Evolutionary conservation across 2,797 vertebrate species (phyloP), one percentile per base, ranked within the genome.

Genomic region (Synaphobranchus kaupii): DNA sequence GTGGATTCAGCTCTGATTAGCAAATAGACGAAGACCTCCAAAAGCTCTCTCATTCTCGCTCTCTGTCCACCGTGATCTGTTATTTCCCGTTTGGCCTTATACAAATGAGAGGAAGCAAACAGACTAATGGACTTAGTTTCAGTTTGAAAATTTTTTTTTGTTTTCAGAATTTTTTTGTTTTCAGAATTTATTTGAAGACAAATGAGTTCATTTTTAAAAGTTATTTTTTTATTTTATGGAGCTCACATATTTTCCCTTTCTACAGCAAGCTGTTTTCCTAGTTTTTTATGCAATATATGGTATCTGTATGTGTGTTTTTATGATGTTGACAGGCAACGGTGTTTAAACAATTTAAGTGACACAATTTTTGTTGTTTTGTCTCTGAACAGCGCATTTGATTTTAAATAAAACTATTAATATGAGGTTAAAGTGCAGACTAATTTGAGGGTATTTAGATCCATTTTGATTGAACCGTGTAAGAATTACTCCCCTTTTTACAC

Each of bases 91-190:
- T 68, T 0, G n/a, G 56, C 34, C 54, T 83, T 47, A 28, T 48
- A 76, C 58, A 86, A 48, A 28, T 86, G 9, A n/a, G 71, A 78
- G 71, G n/a, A 47, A 47, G 58, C 86, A 66, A 76, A 76, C 48
- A 82, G 20, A 86, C n/a, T n/a, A n/a, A n/a, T n/a, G n/a, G 48
- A n/a, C 80, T n/a, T 12, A 47, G 44, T 1, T n/a, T 52, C n/a
- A 66, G 47, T 54, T 86, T 83, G 52, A 3, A 86, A 58, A 44
- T n/a, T n/a, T 47, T 31, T 31, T 15, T 34, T 73, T 12, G 68
- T 73, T 13, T 73, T 34, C 8, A 73, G 5, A n/a, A 44, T 47
- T 31, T 31, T 15, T 34, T 73, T 12, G 68, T 73, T 13, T 73
- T 34, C 8, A 73, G 5, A n/a, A 28, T 68, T 28, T 68, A 28